Conservation (phyloP, 2,888 invertebrate genomes). For the Agrenia bidenticulata region DNA sequence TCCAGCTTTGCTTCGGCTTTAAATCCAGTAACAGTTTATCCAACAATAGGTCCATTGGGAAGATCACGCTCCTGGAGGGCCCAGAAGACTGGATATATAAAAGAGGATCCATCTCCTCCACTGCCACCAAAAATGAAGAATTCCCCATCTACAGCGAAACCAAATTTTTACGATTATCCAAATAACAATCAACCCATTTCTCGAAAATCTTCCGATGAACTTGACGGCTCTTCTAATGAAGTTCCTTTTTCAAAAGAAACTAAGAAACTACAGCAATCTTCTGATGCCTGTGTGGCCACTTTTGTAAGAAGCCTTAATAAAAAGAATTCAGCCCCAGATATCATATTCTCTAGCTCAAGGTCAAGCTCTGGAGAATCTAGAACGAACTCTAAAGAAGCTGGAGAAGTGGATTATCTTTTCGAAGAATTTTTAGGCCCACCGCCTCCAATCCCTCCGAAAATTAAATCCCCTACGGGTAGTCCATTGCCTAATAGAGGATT, state of each 20-base stretch:
- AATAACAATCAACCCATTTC: conserved; percentile 45
- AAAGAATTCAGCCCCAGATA: conserved; percentile 51
- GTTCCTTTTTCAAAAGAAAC: neutral
- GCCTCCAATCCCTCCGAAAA: conserved; percentile 27
- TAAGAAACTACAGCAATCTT: neutral
- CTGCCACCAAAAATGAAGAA: conserved; percentile 44
- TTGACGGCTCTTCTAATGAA: too few species aligned
- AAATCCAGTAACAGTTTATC: conserved; percentile 8
- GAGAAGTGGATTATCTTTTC: conserved; percentile 25
- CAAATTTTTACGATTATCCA: conserved; percentile 42
- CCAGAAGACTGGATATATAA: conserved; percentile 9
- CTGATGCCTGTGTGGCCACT: conserved; percentile 2
- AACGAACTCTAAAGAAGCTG: neutral
- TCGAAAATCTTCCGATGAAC: neutral
- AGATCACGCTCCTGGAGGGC: conserved; percentile 33
- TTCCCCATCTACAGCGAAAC: conserved; percentile 1
- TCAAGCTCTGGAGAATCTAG: conserved; percentile 4
- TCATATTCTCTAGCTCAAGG: conserved; percentile 33
- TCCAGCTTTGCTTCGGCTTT: conserved; percentile 44
- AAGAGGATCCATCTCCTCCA: conserved; percentile 28
- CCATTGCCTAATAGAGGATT: neutral
- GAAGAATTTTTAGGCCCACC: conserved; percentile 23
- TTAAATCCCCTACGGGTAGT: too few species aligned
- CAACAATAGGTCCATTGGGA: conserved; percentile 14
- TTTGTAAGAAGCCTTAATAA: conserved; percentile 36